Base-by-base conservation (phyloP, 2,113 vertebrate genomes). In the Balaenoptera acutorostrata region DNA sequence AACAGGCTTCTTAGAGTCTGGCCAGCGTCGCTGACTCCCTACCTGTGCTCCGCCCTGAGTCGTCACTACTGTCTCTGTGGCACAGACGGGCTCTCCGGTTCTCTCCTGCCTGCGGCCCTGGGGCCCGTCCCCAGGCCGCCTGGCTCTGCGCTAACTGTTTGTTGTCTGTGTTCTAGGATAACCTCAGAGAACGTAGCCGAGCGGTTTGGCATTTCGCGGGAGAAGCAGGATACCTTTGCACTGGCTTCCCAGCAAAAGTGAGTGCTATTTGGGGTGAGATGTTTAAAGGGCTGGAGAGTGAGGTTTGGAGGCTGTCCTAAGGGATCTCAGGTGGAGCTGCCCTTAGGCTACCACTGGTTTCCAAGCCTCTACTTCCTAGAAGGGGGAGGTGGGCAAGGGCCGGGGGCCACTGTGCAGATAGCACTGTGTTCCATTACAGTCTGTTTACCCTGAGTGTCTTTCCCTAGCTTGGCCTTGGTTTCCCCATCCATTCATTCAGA, bases 121-220 rank as follows among this genome's bases (percentile, higher is more conserved):
- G 55, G 21, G n/a, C 52, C 11, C 3, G 69, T 33, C 41, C 81
- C 23, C 20, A 68, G 57, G 41, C 21, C 5, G 2, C 23, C 23
- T 36, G 69, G 46, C 39, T 29, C 7, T 5, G 0, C 41, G 31
- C 49, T 3, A 41, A 36, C 23, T 7, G 13, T 59, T 39, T 52
- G 18, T 75, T 49, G 8, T 61, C 31, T 95, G 39, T 64, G 27
- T 88, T 46, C 83, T 97, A 99, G 99, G 93, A 99, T 99, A 96
- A 99, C 99, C 0, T 99, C 99, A 0, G 99, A 99, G 98, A 99
- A 99, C 0, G 99, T 99, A 12, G 99, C 99, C 0, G 99, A 99
- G 98, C 97, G 97, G 64, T 99, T 99, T 52, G 99, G 99, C 10
- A 80, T 99, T 96, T 99, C 99, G 63, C 98, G 99, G 77, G 98